Evolutionary conservation across 2,797 vertebrate species (phyloP).

Genomic region (Apogon hyalosoma): DNA sequence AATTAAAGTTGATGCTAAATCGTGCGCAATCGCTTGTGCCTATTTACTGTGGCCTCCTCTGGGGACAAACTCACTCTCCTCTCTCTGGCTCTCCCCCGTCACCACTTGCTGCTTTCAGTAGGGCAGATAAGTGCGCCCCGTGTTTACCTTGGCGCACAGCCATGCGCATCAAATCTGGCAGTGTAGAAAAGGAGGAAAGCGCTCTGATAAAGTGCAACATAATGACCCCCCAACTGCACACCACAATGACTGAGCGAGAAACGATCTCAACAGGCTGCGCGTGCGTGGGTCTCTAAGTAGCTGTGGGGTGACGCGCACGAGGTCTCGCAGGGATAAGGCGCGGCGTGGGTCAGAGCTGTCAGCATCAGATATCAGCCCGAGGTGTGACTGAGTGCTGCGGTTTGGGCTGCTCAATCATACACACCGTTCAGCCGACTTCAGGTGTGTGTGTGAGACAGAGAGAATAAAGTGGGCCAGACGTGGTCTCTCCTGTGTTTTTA

Average conservation of each 20-base stretch:
- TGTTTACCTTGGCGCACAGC: constrained; percentile 76
- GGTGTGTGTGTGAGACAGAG: constrained; percentile 1
- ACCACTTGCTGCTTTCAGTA: constrained; percentile 65
- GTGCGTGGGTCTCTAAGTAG: constrained; percentile 11
- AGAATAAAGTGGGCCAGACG: constrained; percentile 12
- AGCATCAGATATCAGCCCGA: constrained; percentile 64
- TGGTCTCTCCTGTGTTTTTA: constrained; percentile 41
- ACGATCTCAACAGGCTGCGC: neutral
- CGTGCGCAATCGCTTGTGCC: constrained; percentile 63
- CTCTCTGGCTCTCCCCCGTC: constrained; percentile 28
- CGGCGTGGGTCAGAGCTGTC: constrained; percentile 56
- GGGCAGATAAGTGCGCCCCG: constrained; percentile 72
- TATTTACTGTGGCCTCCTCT: constrained; percentile 66
- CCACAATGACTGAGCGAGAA: constrained; percentile 23
- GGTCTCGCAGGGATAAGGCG: constrained; percentile 40
- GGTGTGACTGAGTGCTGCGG: constrained; percentile 55
- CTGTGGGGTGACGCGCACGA: neutral
- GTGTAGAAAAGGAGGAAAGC: constrained; percentile 57
- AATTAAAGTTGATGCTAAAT: constrained; percentile 75
- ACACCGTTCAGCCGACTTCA: constrained; percentile 31
- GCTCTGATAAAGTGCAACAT: constrained; percentile 67
- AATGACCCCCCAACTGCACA: constrained; percentile 47
- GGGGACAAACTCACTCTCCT: constrained; percentile 44
- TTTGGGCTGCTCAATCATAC: constrained; percentile 58
- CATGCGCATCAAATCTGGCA: constrained; percentile 72